A percentile compares a stretch with the other conserved stretches of the same genome.
Conservation (phyloP, 92 coral and sea anemone species). For the Parazoanthus atlanticus region DNA sequence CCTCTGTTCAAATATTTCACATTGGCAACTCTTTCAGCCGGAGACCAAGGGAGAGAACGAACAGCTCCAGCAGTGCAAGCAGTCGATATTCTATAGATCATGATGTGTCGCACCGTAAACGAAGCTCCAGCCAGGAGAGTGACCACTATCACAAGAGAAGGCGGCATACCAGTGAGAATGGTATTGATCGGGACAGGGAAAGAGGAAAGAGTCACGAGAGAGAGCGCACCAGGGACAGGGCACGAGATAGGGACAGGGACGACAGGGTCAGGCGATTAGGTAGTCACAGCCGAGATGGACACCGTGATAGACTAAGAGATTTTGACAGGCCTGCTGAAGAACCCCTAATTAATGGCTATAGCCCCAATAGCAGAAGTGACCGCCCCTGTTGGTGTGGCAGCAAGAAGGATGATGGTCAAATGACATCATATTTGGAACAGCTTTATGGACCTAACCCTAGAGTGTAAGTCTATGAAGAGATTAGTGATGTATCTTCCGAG, state of each 20-base stretch:
- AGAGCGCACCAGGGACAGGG: slow-evolving; percentile 38
- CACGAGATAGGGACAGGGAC: slow-evolving; percentile 8
- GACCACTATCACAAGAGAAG: slow-evolving; percentile 73
- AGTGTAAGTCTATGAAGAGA: slow-evolving; percentile 66
- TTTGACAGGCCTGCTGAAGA: slow-evolving; percentile 18
- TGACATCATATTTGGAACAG: slow-evolving; percentile 55
- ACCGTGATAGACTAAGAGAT: slow-evolving; percentile 9
- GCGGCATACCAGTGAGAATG: slow-evolving; percentile 77
- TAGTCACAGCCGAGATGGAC: background rate
- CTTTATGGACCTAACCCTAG: slow-evolving; percentile 72
- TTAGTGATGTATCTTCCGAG: background rate
- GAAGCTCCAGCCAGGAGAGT: slow-evolving; percentile 90
- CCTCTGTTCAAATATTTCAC: background rate
- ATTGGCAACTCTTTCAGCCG: slow-evolving; percentile 17
- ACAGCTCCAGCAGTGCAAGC: slow-evolving; percentile 60
- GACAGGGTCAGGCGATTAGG: slow-evolving; percentile 56
- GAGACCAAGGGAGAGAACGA: slow-evolving; percentile 52
- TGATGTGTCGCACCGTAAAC: slow-evolving; percentile 63
- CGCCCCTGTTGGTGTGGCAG: slow-evolving; percentile 62
- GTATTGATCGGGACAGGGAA: slow-evolving; percentile 40
- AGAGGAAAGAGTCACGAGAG: slow-evolving; percentile 46
- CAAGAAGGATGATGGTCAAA: slow-evolving; percentile 42
- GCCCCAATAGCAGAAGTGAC: background rate
- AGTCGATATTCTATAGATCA: slow-evolving; percentile 50
- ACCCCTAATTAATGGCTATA: slow-evolving; percentile 10